Evolutionary conservation across 2,797 vertebrate genomes (phyloP).

Genomic region (Mico argentatus): DNA sequence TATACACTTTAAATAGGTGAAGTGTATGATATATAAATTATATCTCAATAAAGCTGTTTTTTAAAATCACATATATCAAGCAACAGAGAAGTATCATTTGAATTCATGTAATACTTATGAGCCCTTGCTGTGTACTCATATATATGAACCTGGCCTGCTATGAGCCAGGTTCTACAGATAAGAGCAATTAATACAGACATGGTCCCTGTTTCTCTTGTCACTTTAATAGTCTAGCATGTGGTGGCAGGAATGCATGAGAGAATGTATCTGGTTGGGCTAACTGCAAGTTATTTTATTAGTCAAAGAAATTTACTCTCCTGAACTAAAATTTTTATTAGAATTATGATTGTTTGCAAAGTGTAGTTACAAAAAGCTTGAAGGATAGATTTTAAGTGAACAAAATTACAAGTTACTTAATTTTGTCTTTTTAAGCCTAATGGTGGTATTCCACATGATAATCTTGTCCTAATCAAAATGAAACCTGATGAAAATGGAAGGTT

Average conservation of each 20-base stretch:
- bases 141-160: background rate
- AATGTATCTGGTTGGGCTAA: background rate
- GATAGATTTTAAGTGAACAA: conserved; percentile 27
- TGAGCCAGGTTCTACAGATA: background rate
- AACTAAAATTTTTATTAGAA: conserved; percentile 29
- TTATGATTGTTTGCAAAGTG: background rate
- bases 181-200: background rate
- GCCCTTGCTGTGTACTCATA: background rate
- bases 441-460: conserved; percentile 95
- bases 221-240: background rate
- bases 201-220: background rate
- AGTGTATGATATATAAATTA: background rate
- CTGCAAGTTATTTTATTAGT: background rate
- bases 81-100: background rate
- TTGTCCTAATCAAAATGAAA: conserved; percentile 98
- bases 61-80: background rate
- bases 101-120: conserved; percentile 3
- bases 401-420: conserved; percentile 44
- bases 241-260: background rate
- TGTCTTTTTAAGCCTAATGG: conserved; percentile 92
- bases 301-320: background rate
- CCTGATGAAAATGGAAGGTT: conserved; percentile 98
- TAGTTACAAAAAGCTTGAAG: conserved; percentile 5
- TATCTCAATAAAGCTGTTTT: background rate
- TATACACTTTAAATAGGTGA: background rate